phyloP scores from a whole-genome alignment of 2,888 invertebrate species.

The Macrosiphum euphorbiae region DNA sequence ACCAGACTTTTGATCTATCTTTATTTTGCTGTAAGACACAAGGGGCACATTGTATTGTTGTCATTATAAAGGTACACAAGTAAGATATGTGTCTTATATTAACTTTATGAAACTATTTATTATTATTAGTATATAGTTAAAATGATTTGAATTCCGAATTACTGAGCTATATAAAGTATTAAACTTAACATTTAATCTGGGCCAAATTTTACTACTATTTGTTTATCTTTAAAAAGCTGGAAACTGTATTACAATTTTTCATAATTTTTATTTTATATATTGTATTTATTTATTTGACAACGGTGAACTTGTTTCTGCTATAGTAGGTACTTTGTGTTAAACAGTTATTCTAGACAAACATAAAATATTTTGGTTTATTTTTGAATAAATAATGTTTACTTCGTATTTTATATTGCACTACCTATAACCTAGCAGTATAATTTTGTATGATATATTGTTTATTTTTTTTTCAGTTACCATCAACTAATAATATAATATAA shows the following conservation, averaged over 20 bases:
- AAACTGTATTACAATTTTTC: background rate
- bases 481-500: background rate
- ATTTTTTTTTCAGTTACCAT: background rate
- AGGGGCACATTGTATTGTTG: slow-evolving; percentile 23
- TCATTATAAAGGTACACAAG: slow-evolving; percentile 22
- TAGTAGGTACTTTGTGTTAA: background rate
- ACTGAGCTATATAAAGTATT: background rate
- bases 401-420: background rate
- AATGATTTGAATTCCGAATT: background rate
- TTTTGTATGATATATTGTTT: background rate
- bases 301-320: background rate
- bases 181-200: background rate
- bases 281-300: background rate
- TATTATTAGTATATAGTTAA: slow-evolving; percentile 15
- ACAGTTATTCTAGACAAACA: background rate
- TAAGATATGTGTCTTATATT: slow-evolving; percentile 35
- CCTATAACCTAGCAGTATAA: background rate
- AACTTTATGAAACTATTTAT: slow-evolving; percentile 25
- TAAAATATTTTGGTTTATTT: background rate
- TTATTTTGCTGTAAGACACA: background rate
- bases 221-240: background rate
- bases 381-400: background rate
- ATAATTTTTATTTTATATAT: background rate
- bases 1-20: slow-evolving; percentile 7
- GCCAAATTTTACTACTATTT: background rate